A percentile compares a stretch with the other conserved stretches of the same genome.
phyloP scores from a whole-genome alignment of 2,888 invertebrate genomes.

The Sarcophaga rosellei region DNA sequence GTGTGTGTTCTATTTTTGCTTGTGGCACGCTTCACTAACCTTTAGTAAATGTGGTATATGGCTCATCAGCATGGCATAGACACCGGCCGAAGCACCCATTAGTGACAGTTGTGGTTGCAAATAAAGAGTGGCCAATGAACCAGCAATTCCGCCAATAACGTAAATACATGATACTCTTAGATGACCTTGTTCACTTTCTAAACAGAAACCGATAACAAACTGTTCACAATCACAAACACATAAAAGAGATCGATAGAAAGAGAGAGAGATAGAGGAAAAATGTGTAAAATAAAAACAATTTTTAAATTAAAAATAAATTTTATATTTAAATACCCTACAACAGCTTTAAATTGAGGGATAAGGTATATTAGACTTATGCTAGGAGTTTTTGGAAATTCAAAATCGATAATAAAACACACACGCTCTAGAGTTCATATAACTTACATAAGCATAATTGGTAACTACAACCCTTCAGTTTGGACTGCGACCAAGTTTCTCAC shows the following conservation, averaged over 20 bases:
- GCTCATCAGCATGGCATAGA: slow-evolving; percentile 93
- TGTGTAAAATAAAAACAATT: not conserved
- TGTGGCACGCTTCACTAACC: slow-evolving; percentile 79
- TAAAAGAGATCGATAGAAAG: not conserved
- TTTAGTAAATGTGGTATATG: slow-evolving; percentile 92
- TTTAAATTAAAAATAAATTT: no score
- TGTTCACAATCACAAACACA: slow-evolving; percentile 44
- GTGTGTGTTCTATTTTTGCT: not conserved
- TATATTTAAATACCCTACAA: no score
- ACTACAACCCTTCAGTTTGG: no score
- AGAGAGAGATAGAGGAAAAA: slow-evolving; percentile 4
- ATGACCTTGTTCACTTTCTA: slow-evolving; percentile 89
- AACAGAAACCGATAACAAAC: slow-evolving; percentile 79
- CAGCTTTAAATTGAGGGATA: no score
- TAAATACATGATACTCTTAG: slow-evolving; percentile 87
- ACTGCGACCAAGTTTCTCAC: no score
- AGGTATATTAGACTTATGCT: not conserved
- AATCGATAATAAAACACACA: no score
- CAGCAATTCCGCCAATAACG: slow-evolving; percentile 88
- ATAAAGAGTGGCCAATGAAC: slow-evolving; percentile 88
- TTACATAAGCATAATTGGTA: no score
- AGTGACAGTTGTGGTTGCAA: slow-evolving; percentile 89
- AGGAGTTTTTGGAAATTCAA: no score
- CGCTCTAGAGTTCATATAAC: no score
- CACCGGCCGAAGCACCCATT: slow-evolving; percentile 94